Conservation (phyloP, 2,888 invertebrate genomes). For the Tenthredo amoena region DNA sequence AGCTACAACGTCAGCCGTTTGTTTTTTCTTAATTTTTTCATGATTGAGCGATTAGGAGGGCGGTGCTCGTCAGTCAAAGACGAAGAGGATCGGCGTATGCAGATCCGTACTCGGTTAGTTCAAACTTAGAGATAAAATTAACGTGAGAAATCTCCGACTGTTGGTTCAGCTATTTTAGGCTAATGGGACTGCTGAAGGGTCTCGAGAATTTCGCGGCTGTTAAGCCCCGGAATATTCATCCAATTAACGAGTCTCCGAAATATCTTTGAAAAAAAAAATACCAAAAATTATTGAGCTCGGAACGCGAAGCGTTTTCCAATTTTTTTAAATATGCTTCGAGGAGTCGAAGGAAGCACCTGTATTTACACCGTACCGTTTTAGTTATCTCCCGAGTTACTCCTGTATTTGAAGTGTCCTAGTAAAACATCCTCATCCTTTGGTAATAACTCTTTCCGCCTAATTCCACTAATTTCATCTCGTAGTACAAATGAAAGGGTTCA, state of each 20-base stretch:
- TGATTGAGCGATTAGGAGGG: constrained; percentile 74
- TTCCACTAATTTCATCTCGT: constrained; percentile 75
- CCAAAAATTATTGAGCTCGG: background rate
- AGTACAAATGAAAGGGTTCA: constrained; percentile 76
- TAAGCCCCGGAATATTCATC: background rate
- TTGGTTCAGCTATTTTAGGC: constrained; percentile 21
- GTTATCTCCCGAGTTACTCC: constrained; percentile 63
- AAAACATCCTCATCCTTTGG: constrained; percentile 66
- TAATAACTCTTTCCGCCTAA: constrained; percentile 62
- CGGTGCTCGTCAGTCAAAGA: constrained; percentile 70
- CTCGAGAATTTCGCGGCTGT: background rate
- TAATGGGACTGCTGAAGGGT: constrained; percentile 12
- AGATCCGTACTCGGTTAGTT: constrained; percentile 56
- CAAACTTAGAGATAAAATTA: constrained; percentile 49
- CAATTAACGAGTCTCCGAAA: background rate
- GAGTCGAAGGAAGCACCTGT: constrained; percentile 61
- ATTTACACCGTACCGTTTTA: constrained; percentile 62
- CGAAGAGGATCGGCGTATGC: constrained; percentile 64
- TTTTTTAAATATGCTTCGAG: no score
- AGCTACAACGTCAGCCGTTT: constrained; percentile 54
- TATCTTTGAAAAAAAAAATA: background rate
- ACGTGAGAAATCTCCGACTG: constrained; percentile 47
- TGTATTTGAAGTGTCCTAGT: constrained; percentile 63
- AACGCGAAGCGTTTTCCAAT: background rate
- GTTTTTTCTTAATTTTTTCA: constrained; percentile 70